These are phyloP conservation scores for Drosophila austrosaltans DNA, from an alignment of 2,888 invertebrate genomes.

Conservation along the genomic window DNA sequence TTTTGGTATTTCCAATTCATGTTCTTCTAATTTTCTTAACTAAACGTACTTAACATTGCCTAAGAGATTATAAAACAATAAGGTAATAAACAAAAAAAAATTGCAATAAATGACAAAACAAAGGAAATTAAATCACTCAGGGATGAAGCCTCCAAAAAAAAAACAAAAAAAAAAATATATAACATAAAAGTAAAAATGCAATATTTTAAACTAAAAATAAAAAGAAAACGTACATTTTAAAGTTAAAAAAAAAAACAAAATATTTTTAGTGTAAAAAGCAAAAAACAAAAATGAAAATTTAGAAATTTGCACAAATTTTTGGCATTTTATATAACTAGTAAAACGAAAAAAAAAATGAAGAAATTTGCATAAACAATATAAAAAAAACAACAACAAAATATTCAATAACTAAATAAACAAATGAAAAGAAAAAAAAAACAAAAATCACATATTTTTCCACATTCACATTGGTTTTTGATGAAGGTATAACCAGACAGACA, in stretches of 20 bases:
- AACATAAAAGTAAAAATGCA: slow-evolving; percentile 66
- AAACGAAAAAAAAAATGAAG: slow-evolving; percentile 37
- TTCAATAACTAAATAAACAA: slow-evolving; percentile 36
- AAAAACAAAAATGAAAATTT: slow-evolving; percentile 55
- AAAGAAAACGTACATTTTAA: slow-evolving; percentile 66
- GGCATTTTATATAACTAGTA: slow-evolving; percentile 74
- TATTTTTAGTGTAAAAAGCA: slow-evolving; percentile 21
- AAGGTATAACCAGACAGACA: slow-evolving; percentile 42
- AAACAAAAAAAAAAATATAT: slow-evolving; percentile 34
- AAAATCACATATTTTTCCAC: slow-evolving; percentile 58
- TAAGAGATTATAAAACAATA: slow-evolving; percentile 76
- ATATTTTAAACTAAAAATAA: slow-evolving; percentile 71
- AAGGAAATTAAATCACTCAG: slow-evolving; percentile 82
- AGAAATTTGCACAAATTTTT: slow-evolving; percentile 80
- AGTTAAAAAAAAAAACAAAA: slow-evolving; percentile 59
- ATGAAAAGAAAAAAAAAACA: slow-evolving; percentile 46
- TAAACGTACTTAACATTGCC: slow-evolving; percentile 60
- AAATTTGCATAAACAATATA: slow-evolving; percentile 46
- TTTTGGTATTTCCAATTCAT: slow-evolving; percentile 34
- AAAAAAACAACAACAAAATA: slow-evolving; percentile 49
- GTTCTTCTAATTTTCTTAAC: slow-evolving; percentile 47
- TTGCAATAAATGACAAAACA: slow-evolving; percentile 79
- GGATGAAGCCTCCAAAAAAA: slow-evolving; percentile 83
- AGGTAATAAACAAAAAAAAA: slow-evolving; percentile 74
- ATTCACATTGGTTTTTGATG: slow-evolving; percentile 20